phyloP scores from a whole-genome alignment of 2,888 invertebrate species.

The Gymnoscelis rufifasciata region DNA sequence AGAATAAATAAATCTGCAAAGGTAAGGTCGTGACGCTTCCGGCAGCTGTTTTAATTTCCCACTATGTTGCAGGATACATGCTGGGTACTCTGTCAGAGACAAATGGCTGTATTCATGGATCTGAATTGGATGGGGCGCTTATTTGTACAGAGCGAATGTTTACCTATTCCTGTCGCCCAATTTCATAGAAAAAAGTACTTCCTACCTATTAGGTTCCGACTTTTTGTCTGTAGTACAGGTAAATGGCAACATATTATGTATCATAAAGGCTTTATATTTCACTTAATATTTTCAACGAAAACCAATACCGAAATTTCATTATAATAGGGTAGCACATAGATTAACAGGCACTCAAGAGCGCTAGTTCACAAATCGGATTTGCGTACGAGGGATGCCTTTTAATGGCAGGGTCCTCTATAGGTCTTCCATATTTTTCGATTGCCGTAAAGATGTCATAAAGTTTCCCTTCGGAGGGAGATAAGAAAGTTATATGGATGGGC shows the following conservation, averaged over 20 bases:
- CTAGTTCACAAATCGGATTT: constrained; percentile 46
- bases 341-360: constrained; percentile 20
- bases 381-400: constrained; percentile 47
- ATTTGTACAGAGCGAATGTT: too few relatives aligned
- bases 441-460: constrained; percentile 70
- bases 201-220: too few relatives aligned
- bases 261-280: too few relatives aligned
- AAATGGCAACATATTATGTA: too few relatives aligned
- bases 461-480: constrained; percentile 65
- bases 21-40: background rate
- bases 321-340: constrained; percentile 10
- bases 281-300: too few relatives aligned
- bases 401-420: constrained; percentile 61
- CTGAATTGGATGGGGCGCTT: too few relatives aligned
- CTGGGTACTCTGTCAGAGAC: too few relatives aligned
- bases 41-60: constrained; percentile 1
- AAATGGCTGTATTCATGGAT: too few relatives aligned
- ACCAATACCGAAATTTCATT: constrained; percentile 1
- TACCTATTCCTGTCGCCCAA: background rate
- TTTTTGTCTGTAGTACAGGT: too few relatives aligned
- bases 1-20: constrained; percentile 15
- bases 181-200: too few relatives aligned
- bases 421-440: constrained; percentile 67
- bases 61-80: background rate
- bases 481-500: constrained; percentile 66